Percentiles rank a stretch among this genome's conserved stretches.
phyloP scores from a whole-genome alignment of 2,797 vertebrate genomes.

The Epinephelus malabaricus region DNA sequence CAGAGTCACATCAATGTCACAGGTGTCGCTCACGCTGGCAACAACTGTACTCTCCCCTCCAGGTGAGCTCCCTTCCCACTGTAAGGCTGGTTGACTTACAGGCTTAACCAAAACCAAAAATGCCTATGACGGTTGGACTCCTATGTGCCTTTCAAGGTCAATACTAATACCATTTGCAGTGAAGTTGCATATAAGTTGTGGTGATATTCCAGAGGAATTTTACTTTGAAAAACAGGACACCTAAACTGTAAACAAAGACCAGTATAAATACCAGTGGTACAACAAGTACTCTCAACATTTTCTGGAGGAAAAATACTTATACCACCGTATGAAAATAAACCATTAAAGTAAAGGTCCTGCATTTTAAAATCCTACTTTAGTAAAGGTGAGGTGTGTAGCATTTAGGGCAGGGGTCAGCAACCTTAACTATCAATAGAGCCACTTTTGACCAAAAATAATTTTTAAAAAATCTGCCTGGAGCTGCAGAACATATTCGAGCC shows the following conservation, averaged over 20 bases:
- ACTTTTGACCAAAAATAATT: too few relatives aligned
- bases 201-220: too few relatives aligned
- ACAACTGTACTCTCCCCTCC: neutral
- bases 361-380: too few relatives aligned
- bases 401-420: too few relatives aligned
- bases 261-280: neutral
- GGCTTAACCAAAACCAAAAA: neutral
- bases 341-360: too few relatives aligned
- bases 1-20: conserved; percentile 31
- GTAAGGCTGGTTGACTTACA: neutral
- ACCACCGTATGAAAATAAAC: too few relatives aligned
- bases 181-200: neutral
- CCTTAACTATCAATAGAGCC: too few relatives aligned
- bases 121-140: neutral
- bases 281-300: neutral
- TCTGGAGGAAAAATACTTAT: too few relatives aligned
- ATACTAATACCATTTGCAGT: neutral
- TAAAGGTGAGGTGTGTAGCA: too few relatives aligned
- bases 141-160: neutral
- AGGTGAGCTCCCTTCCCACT: neutral
- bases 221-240: neutral
- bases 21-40: conserved; percentile 23
- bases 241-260: neutral
- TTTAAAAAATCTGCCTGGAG: too few relatives aligned
- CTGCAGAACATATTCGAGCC: too few relatives aligned